Evolutionary conservation across 2,888 invertebrate species (phyloP), one percentile per base, ranked within the genome.

Genomic region (Epiblema foenella): DNA sequence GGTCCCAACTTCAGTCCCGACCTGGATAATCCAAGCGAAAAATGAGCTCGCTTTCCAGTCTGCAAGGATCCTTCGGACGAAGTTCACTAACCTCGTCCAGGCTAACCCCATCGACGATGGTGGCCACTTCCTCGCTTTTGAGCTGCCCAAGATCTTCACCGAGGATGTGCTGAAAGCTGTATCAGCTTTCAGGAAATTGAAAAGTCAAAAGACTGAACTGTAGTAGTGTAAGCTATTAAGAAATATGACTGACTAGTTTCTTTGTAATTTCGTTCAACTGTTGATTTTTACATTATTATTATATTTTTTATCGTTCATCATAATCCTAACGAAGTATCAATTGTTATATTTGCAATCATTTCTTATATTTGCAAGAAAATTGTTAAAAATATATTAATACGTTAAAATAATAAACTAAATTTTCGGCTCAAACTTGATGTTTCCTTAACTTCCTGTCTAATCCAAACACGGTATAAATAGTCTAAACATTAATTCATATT

Each of bases 61-160:
- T 0, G 93, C 95, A 62, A 89, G 89, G 65, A 82, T 95, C 33
- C 77, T 96, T 11, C 83, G 87, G 51, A 85, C 90, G 0, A 94
- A 93, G 77, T 96, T 88, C 80, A 80, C 80, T 9, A 95, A 96
- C 79, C 77, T 97, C 10, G 89, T 96, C 15, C 95, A 95, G 58
- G 94, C 94, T 77, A 95, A 93, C 0, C 91, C 95, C 73, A 85
- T 95, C 73, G 81, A 89, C 0, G 84, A 93, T 5, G 97, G 96
- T 2, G 97, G 98, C 0, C 97, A 98, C 85, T 98, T 97, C 89
- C 95, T 95, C 0, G 97, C 97, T 0, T 91, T 97, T 69, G 96
- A 98, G 85, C 89, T 94, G 68, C 97, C 97, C 0, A 81, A 93
- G 73, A 77, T 95, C 0, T 81, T 97, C 5, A 94, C 96, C n/a